Evolutionary conservation across 2,888 invertebrate genomes (phyloP), one percentile per base, ranked within the genome.

Genomic region (Diarsia brunnea): DNA sequence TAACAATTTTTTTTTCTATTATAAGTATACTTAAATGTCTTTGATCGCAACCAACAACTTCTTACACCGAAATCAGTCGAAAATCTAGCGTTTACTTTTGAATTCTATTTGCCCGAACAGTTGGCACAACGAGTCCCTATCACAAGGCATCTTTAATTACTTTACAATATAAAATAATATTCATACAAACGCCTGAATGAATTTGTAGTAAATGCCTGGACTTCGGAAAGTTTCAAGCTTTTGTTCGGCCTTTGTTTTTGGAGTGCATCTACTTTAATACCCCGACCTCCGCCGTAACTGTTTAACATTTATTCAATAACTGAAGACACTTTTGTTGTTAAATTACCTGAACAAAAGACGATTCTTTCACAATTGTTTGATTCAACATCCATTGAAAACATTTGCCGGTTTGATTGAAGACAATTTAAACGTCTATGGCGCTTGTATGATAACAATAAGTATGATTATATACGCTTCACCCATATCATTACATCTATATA

Each of bases 31-130:
- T 43, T 43, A 43, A 63, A 43, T 63, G 8, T 63, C 43, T 63
- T 63, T 24, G n/a, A 43, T 43, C 16, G 71, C 73, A 78, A 79
- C 68, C 71, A 78, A 72, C 78, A 81, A 72, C 60, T 65, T 70
- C 79, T 88, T 91, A 92, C 84, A 85, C 69, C 74, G 89, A 91
- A 92, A 92, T 93, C 93, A 93, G 92, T 93, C 93, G 78, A 89
- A 82, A 87, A 87, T 81, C 91, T 92, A 93, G 89, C 92, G 80
- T 61, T 87, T 65, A 78, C 61, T 72, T 82, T 73, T 81, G 49
- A 73, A 73, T 63, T 68, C 74, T 83, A 76, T 58, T 24, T 73
- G 78, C 80, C 85, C 72, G 53, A 73, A 82, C 69, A 66, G 74
- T 88, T 85, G 84, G 82, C 89, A 84, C 80, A 66, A 79, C 60